Base-by-base conservation (phyloP, 2,113 vertebrate genomes). In the Macaca mulatta region DNA sequence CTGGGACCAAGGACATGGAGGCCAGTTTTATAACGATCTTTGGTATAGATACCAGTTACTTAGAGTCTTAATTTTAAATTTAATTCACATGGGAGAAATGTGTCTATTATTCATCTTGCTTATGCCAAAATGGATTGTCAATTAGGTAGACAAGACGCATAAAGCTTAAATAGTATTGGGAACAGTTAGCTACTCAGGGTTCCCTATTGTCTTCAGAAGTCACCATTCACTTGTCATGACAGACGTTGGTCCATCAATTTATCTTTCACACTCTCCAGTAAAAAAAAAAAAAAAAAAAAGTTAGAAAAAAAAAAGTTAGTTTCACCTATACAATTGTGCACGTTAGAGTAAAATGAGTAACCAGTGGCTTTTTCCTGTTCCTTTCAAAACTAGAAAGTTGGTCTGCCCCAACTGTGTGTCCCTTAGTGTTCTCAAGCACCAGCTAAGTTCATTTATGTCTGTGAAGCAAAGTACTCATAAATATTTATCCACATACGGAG, bases 1-100 rank as follows among this genome's bases (percentile, higher is more conserved):
- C 38, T 55, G 74, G 80, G 82, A 64, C 70, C 43, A 86, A 72
- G 38, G 92, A 89, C 45, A 52, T 12, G 27, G 50, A 67, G 61
- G 74, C 87, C 86, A 85, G 89, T 77, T 97, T 93, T 77, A 64
- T 67, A 96, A 94, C 30, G 48, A 96, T 94, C 86, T 94, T 78
- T 64, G 74, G 38, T 81, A 6, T 52, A 69, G 55, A 92, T 81
- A 88, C 35, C 72, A 94, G n/a, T 81, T 77, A 50, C 81, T 96
- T 40, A 77, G 67, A 87, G 69, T 55, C 75, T 90, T 97, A 90
- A 86, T 92, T 94, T 92, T 88, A 79, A 96, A 89, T 97, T 43
- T 38, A 91, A 96, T 96, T 96, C 79, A 35, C 64, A 64, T 40
- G 57, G 55, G 83, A 97, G 48, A 90, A 18, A 85, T 14, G 30